A percentile compares a stretch with the other conserved stretches of the same genome.
Evolutionary conservation across 1,140 invertebrate species (phyloP).

Genomic region (Notospermus geniculatus): DNA sequence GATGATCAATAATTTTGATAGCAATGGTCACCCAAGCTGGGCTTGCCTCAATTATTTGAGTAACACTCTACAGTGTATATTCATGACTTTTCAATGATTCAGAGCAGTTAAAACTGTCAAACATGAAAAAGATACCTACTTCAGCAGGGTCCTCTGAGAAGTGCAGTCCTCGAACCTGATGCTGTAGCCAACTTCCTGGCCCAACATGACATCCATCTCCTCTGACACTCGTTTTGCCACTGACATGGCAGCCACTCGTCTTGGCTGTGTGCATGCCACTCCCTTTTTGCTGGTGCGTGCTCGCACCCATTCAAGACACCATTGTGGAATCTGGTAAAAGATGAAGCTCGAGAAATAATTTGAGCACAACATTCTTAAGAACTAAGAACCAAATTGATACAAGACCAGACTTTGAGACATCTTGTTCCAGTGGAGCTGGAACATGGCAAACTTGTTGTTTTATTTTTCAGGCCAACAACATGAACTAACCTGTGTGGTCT

Average conservation of each 20-base stretch:
- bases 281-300: slow-evolving; percentile 67
- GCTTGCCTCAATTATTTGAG: no score
- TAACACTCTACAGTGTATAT: no score
- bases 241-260: slow-evolving; percentile 98
- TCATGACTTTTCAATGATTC: no score
- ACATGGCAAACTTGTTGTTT: no score
- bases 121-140: slow-evolving; percentile 56
- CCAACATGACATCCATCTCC: slow-evolving; percentile 97
- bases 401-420: no score
- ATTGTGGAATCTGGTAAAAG: slow-evolving; percentile 63
- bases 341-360: not conserved
- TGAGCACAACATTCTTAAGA: no score
- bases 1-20: no score
- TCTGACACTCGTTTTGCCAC: slow-evolving; percentile 97
- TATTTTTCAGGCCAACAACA: no score
- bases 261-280: slow-evolving; percentile 96
- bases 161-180: slow-evolving; percentile 99
- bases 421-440: no score
- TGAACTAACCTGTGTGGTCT: slow-evolving; percentile 85
- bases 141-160: slow-evolving; percentile 84
- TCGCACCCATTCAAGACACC: slow-evolving; percentile 88
- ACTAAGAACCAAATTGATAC: no score
- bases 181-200: slow-evolving; percentile 98
- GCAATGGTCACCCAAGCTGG: no score
- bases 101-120: not conserved